These are phyloP conservation scores for Phalacrocorax carbo DNA, from an alignment of 2,113 vertebrate genomes.

Conservation along the genomic window DNA sequence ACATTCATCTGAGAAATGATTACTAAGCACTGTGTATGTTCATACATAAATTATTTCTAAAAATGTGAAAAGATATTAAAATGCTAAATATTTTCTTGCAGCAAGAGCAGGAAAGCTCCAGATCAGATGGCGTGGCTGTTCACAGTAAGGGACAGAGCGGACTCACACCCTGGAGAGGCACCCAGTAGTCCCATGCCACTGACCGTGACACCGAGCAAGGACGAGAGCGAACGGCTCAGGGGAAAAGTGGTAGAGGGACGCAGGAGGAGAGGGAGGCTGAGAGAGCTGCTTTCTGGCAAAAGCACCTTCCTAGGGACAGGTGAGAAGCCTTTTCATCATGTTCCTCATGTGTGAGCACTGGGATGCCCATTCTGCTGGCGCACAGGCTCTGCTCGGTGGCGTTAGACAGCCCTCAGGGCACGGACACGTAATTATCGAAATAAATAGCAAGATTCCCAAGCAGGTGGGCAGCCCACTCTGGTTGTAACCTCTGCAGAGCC, in stretches of 20 bases:
- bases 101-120: neutral
- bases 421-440: neutral
- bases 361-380: neutral
- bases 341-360: rapidly evolving
- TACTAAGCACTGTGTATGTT: conserved; percentile 67
- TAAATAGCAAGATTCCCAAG: neutral
- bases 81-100: conserved; percentile 48
- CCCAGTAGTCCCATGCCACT: rapidly evolving
- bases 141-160: rapidly evolving
- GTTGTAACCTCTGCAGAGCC: neutral
- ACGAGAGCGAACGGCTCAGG: rapidly evolving
- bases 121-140: neutral
- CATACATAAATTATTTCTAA: conserved; percentile 62
- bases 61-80: conserved; percentile 57
- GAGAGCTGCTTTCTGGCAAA: neutral
- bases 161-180: rapidly evolving
- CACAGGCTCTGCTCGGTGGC: neutral
- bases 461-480: neutral
- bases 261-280: neutral
- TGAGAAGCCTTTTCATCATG: rapidly evolving
- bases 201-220: neutral
- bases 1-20: conserved; percentile 67
- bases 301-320: neutral
- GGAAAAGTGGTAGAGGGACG: rapidly evolving
- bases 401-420: neutral